These are phyloP conservation scores for Lottia gigantea DNA, from an alignment of 2,888 invertebrate species.

Conservation along the genomic window DNA sequence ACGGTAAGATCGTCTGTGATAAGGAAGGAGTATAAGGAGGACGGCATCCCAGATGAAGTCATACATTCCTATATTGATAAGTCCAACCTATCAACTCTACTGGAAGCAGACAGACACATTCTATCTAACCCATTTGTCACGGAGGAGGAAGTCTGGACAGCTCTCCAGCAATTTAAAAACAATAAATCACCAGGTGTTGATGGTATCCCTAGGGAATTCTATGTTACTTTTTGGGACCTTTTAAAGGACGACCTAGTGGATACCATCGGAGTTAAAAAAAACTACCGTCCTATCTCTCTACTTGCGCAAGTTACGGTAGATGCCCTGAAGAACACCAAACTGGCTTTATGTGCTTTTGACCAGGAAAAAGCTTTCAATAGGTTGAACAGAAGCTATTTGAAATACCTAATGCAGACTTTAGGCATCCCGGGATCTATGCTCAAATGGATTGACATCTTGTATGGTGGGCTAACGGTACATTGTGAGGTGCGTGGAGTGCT, in stretches of 20 bases:
- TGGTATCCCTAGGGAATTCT: background rate
- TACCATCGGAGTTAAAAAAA: background rate
- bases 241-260: background rate
- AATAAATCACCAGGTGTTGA: background rate
- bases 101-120: background rate
- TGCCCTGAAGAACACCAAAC: no score
- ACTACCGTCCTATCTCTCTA: background rate
- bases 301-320: background rate
- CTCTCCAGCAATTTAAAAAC: background rate
- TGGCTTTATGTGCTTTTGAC: background rate
- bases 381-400: background rate
- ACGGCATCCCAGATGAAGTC: background rate
- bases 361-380: constrained; percentile 3
- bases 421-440: background rate
- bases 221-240: background rate
- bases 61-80: background rate
- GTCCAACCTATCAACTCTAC: background rate
- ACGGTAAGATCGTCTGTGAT: background rate
- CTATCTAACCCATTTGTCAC: background rate
- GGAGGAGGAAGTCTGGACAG: background rate
- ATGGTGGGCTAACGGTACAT: background rate
- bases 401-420: background rate
- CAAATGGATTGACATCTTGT: constrained; percentile 6
- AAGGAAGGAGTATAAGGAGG: background rate
- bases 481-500: background rate